Evolutionary conservation across 2,888 invertebrate species (phyloP).

Genomic region (Xanthia icteritia): DNA sequence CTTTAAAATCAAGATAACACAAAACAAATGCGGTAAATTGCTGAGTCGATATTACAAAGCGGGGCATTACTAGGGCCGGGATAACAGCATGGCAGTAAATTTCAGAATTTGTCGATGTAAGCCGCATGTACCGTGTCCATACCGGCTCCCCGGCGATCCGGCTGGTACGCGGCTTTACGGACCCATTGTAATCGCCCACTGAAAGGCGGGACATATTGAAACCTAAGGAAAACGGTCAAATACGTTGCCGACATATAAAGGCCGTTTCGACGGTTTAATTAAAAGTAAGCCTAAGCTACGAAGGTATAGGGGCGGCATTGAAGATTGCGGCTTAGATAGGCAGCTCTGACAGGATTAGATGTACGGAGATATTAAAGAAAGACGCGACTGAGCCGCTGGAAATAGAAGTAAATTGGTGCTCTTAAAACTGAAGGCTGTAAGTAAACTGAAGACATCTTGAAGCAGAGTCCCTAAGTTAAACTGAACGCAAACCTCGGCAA

Average conservation of each 20-base stretch:
- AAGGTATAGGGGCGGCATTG: slow-evolving; percentile 56
- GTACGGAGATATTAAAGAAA: slow-evolving; percentile 49
- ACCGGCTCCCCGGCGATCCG: slow-evolving; percentile 31
- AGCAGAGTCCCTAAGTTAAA: slow-evolving; percentile 11
- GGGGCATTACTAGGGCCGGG: slow-evolving; percentile 40
- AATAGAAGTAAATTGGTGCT: slow-evolving; percentile 31
- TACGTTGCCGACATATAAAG: slow-evolving; percentile 45
- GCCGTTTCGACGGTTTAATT: slow-evolving; percentile 60
- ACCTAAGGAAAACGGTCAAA: slow-evolving; percentile 59
- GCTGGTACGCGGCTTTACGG: slow-evolving; percentile 51
- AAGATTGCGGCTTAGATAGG: slow-evolving; percentile 61
- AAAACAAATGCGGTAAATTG: slow-evolving; percentile 53
- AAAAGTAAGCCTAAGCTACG: slow-evolving; percentile 61
- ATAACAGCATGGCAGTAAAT: slow-evolving; percentile 62
- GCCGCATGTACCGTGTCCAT: slow-evolving; percentile 54
- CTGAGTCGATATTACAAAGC: slow-evolving; percentile 42
- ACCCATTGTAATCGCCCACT: slow-evolving; percentile 61
- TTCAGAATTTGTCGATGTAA: slow-evolving; percentile 68
- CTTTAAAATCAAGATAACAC: slow-evolving; percentile 27
- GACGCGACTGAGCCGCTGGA: slow-evolving; percentile 32
- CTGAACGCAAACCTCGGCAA: slow-evolving; percentile 19
- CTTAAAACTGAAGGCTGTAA: slow-evolving; percentile 36
- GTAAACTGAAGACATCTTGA: slow-evolving; percentile 5
- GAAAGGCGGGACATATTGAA: slow-evolving; percentile 63
- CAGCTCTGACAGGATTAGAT: slow-evolving; percentile 57